Conservation (phyloP, 2,888 invertebrate genomes). For the Oconnorella tubifera region DNA sequence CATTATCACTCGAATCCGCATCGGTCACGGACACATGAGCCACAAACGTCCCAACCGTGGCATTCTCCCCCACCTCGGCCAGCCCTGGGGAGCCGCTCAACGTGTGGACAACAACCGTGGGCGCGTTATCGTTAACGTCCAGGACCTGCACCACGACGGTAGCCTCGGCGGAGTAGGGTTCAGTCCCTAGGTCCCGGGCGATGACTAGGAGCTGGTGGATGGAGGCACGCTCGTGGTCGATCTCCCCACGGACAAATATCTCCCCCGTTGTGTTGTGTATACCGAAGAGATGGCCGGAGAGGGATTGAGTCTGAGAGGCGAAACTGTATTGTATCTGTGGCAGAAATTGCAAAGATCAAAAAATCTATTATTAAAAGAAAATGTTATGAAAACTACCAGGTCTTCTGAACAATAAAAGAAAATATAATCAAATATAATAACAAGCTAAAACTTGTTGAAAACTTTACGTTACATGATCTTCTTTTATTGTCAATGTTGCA, state of each 20-base stretch:
- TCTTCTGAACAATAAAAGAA: too few species aligned
- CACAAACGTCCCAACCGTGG: conserved; percentile 23
- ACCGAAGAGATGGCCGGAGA: conserved; percentile 27
- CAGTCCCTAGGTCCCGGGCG: conserved; percentile 30
- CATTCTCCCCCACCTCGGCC: conserved; percentile 26
- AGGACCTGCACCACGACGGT: conserved; percentile 26
- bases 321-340: conserved; percentile 25
- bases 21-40: conserved; percentile 30
- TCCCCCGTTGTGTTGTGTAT: conserved; percentile 30
- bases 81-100: conserved; percentile 19
- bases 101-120: conserved; percentile 30
- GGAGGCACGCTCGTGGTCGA: conserved; percentile 29
- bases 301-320: conserved; percentile 21
- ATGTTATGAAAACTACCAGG: too few species aligned
- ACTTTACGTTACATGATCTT: too few species aligned
- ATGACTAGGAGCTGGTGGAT: conserved; percentile 28
- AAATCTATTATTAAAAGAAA: too few species aligned
- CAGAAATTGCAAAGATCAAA: too few species aligned
- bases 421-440: too few species aligned
- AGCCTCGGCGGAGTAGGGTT: conserved; percentile 24
- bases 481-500: too few species aligned
- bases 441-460: too few species aligned
- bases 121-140: conserved; percentile 34
- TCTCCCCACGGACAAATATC: conserved; percentile 25
- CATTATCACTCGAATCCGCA: conserved; percentile 28